These are phyloP conservation scores for Marcusenius ussheri DNA, from an alignment of 2,113 vertebrate genomes.

Conservation along the genomic window DNA sequence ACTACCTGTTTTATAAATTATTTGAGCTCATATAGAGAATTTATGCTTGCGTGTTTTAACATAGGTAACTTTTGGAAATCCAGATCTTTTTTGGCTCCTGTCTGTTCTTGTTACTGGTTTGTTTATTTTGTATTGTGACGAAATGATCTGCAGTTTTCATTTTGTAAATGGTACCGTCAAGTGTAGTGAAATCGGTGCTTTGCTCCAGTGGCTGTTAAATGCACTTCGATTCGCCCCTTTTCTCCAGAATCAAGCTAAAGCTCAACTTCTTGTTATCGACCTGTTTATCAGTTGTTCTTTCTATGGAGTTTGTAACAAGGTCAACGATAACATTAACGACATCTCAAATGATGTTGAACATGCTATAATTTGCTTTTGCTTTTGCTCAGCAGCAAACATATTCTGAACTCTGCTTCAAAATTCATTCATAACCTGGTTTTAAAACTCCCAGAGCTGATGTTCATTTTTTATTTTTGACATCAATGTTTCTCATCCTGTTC, in stretches of 20 bases:
- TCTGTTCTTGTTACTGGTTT: slow-evolving; percentile 48
- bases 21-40: slow-evolving; percentile 58
- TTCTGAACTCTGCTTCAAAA: slow-evolving; percentile 39
- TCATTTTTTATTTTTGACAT: slow-evolving; percentile 51
- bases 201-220: slow-evolving; percentile 39
- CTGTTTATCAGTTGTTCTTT: slow-evolving; percentile 37
- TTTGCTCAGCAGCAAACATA: slow-evolving; percentile 44
- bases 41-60: slow-evolving; percentile 31
- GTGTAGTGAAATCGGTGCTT: slow-evolving; percentile 41
- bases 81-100: slow-evolving; percentile 42
- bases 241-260: slow-evolving; percentile 30
- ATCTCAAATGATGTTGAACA: slow-evolving; percentile 37
- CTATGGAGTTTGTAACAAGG: slow-evolving; percentile 39
- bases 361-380: slow-evolving; percentile 37
- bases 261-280: slow-evolving; percentile 36
- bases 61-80: slow-evolving; percentile 40
- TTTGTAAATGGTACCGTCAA: slow-evolving; percentile 53
- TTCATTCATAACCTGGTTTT: slow-evolving; percentile 41
- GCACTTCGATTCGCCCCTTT: slow-evolving; percentile 36
- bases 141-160: slow-evolving; percentile 40
- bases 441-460: slow-evolving; percentile 47
- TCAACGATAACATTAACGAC: slow-evolving; percentile 37
- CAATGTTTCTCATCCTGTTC: slow-evolving; percentile 51
- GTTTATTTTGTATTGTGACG: slow-evolving; percentile 39
- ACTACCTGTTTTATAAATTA: slow-evolving; percentile 68